Base-by-base conservation (phyloP, 2,113 vertebrate genomes). In the Chunga burmeisteri region DNA sequence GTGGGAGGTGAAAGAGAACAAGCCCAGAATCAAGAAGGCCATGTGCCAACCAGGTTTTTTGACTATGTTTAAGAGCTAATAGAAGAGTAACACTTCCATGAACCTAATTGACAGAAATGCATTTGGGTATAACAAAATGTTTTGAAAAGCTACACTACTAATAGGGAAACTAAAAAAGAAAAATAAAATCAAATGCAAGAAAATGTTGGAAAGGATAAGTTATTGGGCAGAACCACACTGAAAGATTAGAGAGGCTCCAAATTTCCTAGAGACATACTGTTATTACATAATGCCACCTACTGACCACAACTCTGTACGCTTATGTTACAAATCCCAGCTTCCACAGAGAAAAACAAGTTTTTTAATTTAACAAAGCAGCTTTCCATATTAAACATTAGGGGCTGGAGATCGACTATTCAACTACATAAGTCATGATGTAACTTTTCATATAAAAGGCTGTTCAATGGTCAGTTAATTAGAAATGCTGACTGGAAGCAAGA, bases 251-350 rank as follows among this genome's bases (percentile, higher is more conserved):
- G 22, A 61, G 11, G 36, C 13, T 79, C 29, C 61, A 27, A 36
- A 13, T 46, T 53, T 74, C 82, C 25, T 29, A 36, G 20, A 78
- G 34, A 11, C 44, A 19, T 53, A 92, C 7, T 49, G 32, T 90
- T 80, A 40, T 77, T 81, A 87, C 32, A 32, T 81, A 90, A 79
- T 72, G 77, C 79, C 92, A 90, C 79, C 90, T 96, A 91, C 58
- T 86, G 85, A 93, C 52, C 25, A 12, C 32, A 71, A 16, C 11
- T 79, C n/a, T 56, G 34, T 16, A 68, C 3, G 18, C 23, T 93
- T 46, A 81, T 26, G 15, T 29, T 50, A 63, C 23, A 66, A 79
- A 63, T 62, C 11, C 10, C 6, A 74, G 42, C 15, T 65, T 73
- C 42, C 38, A 52, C 11, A 32, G 7, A 46, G 29, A 38, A 61